Percentiles rank a stretch among this genome's conserved stretches.
Evolutionary conservation across 2,888 invertebrate species (phyloP).

Genomic region (Nymphalis c-album): DNA sequence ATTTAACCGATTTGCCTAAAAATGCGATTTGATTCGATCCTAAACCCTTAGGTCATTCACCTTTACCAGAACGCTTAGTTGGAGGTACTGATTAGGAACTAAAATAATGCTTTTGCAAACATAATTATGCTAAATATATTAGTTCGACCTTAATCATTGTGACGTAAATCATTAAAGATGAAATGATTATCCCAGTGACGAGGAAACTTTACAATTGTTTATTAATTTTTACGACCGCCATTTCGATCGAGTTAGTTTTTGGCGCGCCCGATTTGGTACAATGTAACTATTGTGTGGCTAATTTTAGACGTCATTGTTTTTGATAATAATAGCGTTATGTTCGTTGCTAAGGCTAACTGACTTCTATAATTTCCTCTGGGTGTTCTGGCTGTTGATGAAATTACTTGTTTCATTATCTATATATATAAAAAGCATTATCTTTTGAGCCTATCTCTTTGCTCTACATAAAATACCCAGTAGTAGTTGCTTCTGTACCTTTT

Average conservation of each 20-base stretch:
- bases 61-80: too few relatives aligned
- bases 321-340: conserved; percentile 22
- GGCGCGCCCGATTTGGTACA: conserved; percentile 44
- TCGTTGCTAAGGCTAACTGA: conserved; percentile 21
- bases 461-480: too few relatives aligned
- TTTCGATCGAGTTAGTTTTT: conserved; percentile 44
- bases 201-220: conserved; percentile 27
- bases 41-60: too few relatives aligned
- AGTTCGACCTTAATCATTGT: background rate
- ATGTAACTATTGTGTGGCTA: conserved; percentile 57
- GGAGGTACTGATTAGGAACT: too few relatives aligned
- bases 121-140: too few relatives aligned
- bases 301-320: conserved; percentile 48
- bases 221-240: conserved; percentile 47
- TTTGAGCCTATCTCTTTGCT: too few relatives aligned
- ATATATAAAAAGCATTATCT: background rate
- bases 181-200: conserved; percentile 9
- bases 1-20: too few relatives aligned
- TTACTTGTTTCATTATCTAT: background rate
- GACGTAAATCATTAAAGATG: background rate
- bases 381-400: background rate
- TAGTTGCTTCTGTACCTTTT: too few relatives aligned
- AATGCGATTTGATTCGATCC: too few relatives aligned
- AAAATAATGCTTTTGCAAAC: too few relatives aligned
- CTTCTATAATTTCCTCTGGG: background rate